Conservation (phyloP, 2,113 vertebrate species). For the Furnarius figulus region DNA sequence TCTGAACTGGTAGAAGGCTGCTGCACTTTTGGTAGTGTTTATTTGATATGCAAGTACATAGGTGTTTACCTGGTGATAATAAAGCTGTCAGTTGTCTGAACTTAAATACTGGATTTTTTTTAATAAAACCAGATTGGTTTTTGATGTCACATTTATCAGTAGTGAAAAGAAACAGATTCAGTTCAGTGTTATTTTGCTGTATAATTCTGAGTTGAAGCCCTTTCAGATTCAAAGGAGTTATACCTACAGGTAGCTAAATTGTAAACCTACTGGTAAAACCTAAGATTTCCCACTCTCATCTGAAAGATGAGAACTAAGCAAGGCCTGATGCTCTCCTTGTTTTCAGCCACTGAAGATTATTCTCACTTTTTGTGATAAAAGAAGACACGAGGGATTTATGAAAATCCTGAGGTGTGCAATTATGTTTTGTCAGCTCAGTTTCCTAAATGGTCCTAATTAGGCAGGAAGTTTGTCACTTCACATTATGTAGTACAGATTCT, state of each 20-base stretch:
- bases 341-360: neutral
- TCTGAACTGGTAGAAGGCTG: neutral
- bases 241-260: neutral
- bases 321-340: neutral
- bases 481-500: neutral
- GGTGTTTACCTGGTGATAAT: neutral
- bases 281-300: accelerated
- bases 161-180: neutral
- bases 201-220: neutral
- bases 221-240: neutral
- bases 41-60: neutral
- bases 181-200: neutral
- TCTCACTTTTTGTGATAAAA: accelerated
- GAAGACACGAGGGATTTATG: neutral
- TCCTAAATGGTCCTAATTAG: neutral
- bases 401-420: neutral
- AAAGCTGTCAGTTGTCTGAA: neutral
- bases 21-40: neutral
- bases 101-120: neutral
- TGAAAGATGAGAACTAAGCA: neutral
- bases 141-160: neutral
- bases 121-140: accelerated
- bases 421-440: neutral
- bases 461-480: neutral
- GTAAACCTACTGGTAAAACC: neutral